phyloP scores from a whole-genome alignment of 2,888 invertebrate species.

The Eupithecia abbreviata region DNA sequence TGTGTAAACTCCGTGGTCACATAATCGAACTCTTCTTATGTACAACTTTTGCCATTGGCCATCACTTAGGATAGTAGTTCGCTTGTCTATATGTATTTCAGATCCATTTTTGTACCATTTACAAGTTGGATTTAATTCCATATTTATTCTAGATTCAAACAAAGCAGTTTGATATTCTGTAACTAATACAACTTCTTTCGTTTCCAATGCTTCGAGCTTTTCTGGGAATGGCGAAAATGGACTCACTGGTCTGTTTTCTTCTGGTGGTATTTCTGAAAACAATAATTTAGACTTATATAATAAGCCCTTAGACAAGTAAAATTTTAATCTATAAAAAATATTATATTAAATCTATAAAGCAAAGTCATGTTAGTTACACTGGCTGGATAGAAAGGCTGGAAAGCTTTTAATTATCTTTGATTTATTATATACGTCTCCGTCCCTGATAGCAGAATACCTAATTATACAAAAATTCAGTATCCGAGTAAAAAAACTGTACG shows the following conservation, averaged over 20 bases:
- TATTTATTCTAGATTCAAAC: slow-evolving; percentile 48
- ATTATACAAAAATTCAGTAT: too few relatives aligned
- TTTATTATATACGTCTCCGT: too few relatives aligned
- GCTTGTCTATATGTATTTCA: slow-evolving; percentile 38
- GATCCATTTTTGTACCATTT: slow-evolving; percentile 52
- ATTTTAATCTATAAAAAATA: too few relatives aligned
- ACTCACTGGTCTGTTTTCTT: neutral
- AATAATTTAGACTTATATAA: neutral
- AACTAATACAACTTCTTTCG: slow-evolving; percentile 26
- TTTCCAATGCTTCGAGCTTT: neutral
- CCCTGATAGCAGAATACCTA: too few relatives aligned
- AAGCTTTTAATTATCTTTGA: too few relatives aligned
- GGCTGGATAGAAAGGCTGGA: too few relatives aligned
- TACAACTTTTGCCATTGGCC: slow-evolving; percentile 46
- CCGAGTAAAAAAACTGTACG: too few relatives aligned
- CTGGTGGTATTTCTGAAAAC: neutral
- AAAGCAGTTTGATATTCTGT: slow-evolving; percentile 43
- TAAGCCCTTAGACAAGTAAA: too few relatives aligned
- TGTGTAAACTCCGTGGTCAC: slow-evolving; percentile 51
- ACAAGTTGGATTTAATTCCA: slow-evolving; percentile 33
- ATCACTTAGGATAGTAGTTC: slow-evolving; percentile 39
- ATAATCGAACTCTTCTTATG: slow-evolving; percentile 38
- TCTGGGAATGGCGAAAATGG: too few relatives aligned
- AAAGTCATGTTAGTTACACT: too few relatives aligned
- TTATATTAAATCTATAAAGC: too few relatives aligned